Evolutionary conservation across 2,888 invertebrate species (phyloP), one percentile per base, ranked within the genome.

Genomic region (Cheiracanthium punctorium): DNA sequence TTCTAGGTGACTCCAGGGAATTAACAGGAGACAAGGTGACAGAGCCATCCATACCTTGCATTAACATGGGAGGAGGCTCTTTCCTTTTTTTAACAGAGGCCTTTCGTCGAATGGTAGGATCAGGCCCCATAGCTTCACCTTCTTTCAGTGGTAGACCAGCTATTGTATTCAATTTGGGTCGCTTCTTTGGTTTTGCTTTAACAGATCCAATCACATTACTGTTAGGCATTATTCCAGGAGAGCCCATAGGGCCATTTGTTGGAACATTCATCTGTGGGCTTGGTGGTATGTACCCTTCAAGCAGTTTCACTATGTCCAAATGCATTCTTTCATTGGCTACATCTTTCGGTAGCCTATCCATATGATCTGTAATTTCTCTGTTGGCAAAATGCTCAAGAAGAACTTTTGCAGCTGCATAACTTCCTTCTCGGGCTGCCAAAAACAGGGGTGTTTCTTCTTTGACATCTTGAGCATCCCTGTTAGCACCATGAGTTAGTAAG

Each of bases 371-470:
- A 90, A 98, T 98, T 93, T 99, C 99, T 43, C 98, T 93, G 93
- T 98, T 99, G 12, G 98, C 98, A 91, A 96, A 95, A 88, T 97
- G 96, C 91, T 98, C 97, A 32, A 99, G 93, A 5, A 99, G 93
- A 1, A 96, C 95, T 91, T 96, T 96, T 90, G 97, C 97, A 0
- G 97, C 97, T 91, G 97, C 96, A 91, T 95, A 97, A 69, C 97
- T 97, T 80, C 98, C 98, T 92, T 99, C 99, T 20, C 97, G 94
- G 0, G 98, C 98, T 0, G 98, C 99, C 74, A 99, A 93, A 93
- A 98, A 99, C 84, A 99, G 93, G 0, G 99, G 98, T 0, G 99
- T 99, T 92, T 98, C 98, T 91, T 99, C 98, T 94, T 98, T 97
- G 90, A 96, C 96, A 90, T 99, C 97, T 92, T 98, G 98, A 0